Base-by-base conservation (phyloP, 2,797 vertebrate species). In the Dipus sagitta region DNA sequence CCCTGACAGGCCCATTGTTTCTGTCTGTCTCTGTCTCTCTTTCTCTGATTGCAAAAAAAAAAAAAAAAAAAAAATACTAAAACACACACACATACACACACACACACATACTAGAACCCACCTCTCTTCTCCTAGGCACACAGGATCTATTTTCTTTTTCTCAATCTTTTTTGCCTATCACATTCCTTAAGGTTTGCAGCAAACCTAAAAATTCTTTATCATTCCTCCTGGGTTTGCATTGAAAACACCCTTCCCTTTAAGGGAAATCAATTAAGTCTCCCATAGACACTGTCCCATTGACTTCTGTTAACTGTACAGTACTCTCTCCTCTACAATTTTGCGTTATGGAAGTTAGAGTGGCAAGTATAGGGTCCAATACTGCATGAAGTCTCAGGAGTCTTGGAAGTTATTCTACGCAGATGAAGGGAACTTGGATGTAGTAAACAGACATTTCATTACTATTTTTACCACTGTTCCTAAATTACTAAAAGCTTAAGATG, bases 161-260 rank as follows among this genome's bases (percentile, higher is more conserved):
- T 54, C 42, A 13, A 32, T 20, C 68, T 70, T 77, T 80, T 86
- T 82, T 54, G 8, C 15, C 76, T 42, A 72, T 24, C 32, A 76
- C 8, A 26, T 38, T 88, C 34, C 71, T 64, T 52, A 88, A 81
- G 26, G 42, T 80, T 42, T 65, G 64, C 70, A 88, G 71, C 32
- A 86, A 86, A 82, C 42, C 71, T 62, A 7, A 78, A 91, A 93
- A 84, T 24, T 87, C 32, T 30, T 26, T 83, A 88, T 47, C 42
- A 47, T 47, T 80, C 54, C 38, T 93, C 58, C 32, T 91, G 58
- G 89, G 20, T 86, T 78, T 93, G 68, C 70, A 85, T 0, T 30
- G 58, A 95, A 83, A 28, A 87, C n/a, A 77, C 17, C 72, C 11
- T 28, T 94, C 32, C 90, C 89, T 82, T 92, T 34, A 38, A 23